Evolutionary conservation across 2,888 invertebrate genomes (phyloP).

Genomic region (Helicoverpa assulta): DNA sequence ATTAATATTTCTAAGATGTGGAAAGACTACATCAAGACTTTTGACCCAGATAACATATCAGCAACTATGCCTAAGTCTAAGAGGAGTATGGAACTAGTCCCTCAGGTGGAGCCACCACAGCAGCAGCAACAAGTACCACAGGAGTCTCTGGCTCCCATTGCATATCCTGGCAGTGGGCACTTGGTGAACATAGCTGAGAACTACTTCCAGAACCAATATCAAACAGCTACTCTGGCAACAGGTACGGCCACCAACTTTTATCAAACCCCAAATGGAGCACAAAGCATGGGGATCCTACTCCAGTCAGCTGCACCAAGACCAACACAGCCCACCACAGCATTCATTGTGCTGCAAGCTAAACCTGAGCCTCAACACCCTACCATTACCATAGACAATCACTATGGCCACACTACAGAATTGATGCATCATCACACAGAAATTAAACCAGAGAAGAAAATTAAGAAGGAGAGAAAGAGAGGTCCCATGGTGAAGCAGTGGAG

Average conservation of each 20-base stretch:
- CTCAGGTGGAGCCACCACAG: constrained; percentile 70
- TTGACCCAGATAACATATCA: constrained; percentile 88
- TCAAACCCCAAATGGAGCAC: constrained; percentile 82
- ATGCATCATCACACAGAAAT: constrained; percentile 64
- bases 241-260: constrained; percentile 83
- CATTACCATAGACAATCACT: constrained; percentile 76
- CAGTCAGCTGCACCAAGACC: constrained; percentile 81
- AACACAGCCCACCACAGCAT: constrained; percentile 82
- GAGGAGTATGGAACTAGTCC: constrained; percentile 75
- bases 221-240: constrained; percentile 79
- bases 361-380: constrained; percentile 79
- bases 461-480: constrained; percentile 84
- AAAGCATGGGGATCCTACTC: constrained; percentile 85
- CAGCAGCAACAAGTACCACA: constrained; percentile 71
- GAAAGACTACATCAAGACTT: constrained; percentile 90
- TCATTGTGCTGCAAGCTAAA: constrained; percentile 85
- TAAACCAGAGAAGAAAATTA: constrained; percentile 77
- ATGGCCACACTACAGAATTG: constrained; percentile 70
- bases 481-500: constrained; percentile 90
- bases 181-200: constrained; percentile 88
- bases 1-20: constrained; percentile 91
- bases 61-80: constrained; percentile 88
- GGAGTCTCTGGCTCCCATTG: constrained; percentile 79
- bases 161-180: constrained; percentile 87
- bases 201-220: constrained; percentile 88